These are phyloP conservation scores for Vesta saturnalis DNA, from an alignment of 2,888 invertebrate species.

Conservation along the genomic window DNA sequence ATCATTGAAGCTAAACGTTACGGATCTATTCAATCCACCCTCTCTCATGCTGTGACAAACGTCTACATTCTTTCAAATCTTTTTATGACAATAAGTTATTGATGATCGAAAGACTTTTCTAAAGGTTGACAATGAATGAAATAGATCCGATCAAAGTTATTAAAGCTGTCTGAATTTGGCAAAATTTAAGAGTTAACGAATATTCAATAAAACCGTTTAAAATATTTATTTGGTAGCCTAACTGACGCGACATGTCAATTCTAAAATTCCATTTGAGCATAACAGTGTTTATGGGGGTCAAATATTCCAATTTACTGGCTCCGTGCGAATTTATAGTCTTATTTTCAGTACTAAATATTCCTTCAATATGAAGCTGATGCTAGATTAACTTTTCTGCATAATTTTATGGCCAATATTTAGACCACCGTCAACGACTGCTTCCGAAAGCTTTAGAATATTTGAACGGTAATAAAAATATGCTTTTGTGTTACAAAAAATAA, in stretches of 20 bases:
- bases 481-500: conserved; percentile 9
- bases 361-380: conserved; percentile 54
- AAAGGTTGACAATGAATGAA: neutral
- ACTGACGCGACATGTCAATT: conserved; percentile 55
- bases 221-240: conserved; percentile 41
- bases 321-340: conserved; percentile 60
- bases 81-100: conserved; percentile 35
- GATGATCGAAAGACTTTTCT: conserved; percentile 21
- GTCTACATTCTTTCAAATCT: conserved; percentile 28
- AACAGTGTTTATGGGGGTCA: conserved; percentile 61
- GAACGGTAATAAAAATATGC: conserved; percentile 24
- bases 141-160: neutral
- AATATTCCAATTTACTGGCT: conserved; percentile 62
- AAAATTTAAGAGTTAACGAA: neutral
- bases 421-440: conserved; percentile 23
- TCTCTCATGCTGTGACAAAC: conserved; percentile 35
- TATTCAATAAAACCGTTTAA: conserved; percentile 21
- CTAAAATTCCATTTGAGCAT: conserved; percentile 57
- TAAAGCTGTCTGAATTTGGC: neutral
- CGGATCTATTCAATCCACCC: conserved; percentile 23
- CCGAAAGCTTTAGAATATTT: conserved; percentile 26
- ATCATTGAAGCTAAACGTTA: conserved; percentile 29
- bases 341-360: conserved; percentile 59
- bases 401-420: conserved; percentile 40
- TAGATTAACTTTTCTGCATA: conserved; percentile 42